phyloP scores from a whole-genome alignment of 2,797 vertebrate species.

The Microtus californicus region DNA sequence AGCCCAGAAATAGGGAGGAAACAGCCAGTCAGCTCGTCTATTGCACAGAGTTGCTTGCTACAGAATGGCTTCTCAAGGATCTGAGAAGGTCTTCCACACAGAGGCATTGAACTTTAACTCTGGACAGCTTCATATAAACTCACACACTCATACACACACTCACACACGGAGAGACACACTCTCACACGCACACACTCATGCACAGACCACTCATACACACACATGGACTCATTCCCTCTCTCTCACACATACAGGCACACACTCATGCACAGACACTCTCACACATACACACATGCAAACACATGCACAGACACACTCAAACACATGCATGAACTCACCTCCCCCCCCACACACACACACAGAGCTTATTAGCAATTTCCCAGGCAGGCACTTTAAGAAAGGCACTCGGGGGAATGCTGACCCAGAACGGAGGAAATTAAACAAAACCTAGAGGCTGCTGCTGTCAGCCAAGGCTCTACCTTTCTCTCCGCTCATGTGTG shows the following conservation, averaged over 20 bases:
- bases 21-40: background rate
- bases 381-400: background rate
- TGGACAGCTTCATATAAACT: background rate
- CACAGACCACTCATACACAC: no score
- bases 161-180: background rate
- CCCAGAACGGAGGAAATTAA: conserved; percentile 7
- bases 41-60: background rate
- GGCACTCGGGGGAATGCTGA: background rate
- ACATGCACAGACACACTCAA: background rate
- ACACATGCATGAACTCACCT: background rate
- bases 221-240: no score
- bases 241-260: background rate
- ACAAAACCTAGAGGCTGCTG: background rate
- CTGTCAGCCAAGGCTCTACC: conserved; percentile 35
- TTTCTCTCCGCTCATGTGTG: rapidly evolving
- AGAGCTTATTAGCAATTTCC: conserved; percentile 56
- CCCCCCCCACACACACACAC: no score
- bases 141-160: background rate
- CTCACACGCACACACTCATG: no score
- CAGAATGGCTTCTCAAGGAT: background rate
- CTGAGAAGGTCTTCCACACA: background rate
- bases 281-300: background rate
- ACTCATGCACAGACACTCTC: background rate
- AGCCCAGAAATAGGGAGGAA: background rate
- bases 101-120: conserved; percentile 25